A percentile compares a stretch with the other conserved stretches of the same genome.
Conservation (phyloP, 2,797 vertebrate genomes). For the Pangasius macronema region DNA sequence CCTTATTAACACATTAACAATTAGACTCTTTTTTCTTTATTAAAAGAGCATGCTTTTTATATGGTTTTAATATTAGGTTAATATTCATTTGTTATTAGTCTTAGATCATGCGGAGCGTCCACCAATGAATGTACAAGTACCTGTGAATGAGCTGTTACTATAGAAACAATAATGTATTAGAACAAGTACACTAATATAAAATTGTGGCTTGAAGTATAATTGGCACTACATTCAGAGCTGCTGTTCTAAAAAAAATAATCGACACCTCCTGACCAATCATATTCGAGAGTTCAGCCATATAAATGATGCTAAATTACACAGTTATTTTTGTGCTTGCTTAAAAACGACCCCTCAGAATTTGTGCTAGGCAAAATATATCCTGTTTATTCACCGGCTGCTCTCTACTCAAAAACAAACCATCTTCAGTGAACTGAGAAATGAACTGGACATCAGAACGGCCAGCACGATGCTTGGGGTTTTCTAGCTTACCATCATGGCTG, state of each 20-base stretch:
- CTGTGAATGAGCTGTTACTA: neutral
- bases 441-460: neutral
- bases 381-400: neutral
- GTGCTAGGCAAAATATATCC: neutral
- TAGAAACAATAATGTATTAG: neutral
- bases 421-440: neutral
- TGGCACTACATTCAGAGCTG: neutral
- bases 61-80: neutral
- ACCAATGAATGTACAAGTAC: no score
- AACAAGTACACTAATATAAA: neutral
- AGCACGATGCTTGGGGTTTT: neutral
- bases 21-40: neutral
- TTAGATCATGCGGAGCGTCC: neutral
- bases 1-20: neutral
- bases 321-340: neutral
- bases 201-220: neutral
- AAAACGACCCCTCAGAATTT: neutral
- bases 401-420: neutral
- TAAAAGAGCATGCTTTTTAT: neutral
- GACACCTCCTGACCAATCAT: neutral
- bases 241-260: neutral
- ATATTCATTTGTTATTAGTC: neutral
- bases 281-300: neutral
- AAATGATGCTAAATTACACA: neutral
- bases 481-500: neutral